Conservation (phyloP, 2,797 vertebrate species). For the Antrozous pallidus region DNA sequence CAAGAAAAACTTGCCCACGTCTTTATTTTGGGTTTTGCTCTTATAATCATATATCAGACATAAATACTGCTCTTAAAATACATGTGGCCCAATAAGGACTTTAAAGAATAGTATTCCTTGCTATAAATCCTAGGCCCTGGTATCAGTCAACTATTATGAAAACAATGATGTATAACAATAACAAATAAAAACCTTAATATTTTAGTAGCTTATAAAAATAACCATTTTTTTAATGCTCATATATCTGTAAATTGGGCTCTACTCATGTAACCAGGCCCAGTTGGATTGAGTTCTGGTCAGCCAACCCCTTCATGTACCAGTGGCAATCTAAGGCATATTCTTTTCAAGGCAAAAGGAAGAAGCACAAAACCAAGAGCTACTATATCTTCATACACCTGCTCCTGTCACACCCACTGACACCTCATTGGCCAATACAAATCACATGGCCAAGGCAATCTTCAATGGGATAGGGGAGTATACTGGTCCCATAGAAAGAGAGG, state of each 20-base stretch:
- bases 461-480: background rate
- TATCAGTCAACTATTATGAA: background rate
- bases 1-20: background rate
- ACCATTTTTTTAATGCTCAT: background rate
- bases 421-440: background rate
- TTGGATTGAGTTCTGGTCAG: background rate
- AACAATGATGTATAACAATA: background rate
- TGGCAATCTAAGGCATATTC: background rate
- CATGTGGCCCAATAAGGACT: background rate
- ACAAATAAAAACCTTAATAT: constrained; percentile 1
- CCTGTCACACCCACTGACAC: background rate
- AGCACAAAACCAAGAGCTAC: background rate
- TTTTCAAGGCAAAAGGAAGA: background rate
- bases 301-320: background rate
- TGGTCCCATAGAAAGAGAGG: background rate
- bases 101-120: background rate
- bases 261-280: background rate
- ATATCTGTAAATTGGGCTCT: background rate
- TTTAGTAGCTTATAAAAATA: background rate
- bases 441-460: background rate
- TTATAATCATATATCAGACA: background rate
- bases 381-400: background rate
- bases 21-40: background rate
- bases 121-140: background rate
- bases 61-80: background rate